Base-by-base conservation (phyloP, 1,140 invertebrate genomes). In the Rhynchophorus ferrugineus region DNA sequence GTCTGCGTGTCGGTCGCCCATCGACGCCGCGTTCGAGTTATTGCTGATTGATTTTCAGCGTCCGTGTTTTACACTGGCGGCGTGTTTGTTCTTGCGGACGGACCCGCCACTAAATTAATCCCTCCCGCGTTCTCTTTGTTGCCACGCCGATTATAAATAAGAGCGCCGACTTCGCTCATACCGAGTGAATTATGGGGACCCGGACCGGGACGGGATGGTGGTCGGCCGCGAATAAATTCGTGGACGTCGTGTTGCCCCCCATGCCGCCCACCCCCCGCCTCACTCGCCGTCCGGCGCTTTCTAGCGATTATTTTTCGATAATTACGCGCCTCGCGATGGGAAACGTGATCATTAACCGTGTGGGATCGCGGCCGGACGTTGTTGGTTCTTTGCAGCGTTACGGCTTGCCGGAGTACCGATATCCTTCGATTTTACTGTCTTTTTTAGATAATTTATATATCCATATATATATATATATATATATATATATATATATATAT, bases 31-130 rank as follows among this genome's bases (percentile, higher is more conserved):
- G 37, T 53, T 58, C 57, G 48, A 61, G 58, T 62, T 62, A 62
- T 64, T 62, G 58, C 61, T 61, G 63, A 65, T 65, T 63, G 61
- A 65, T 64, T 64, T 62, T 61, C 48, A 47, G 39, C 48, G 54
- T 19, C 54, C 56, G 44, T 62, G 61, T 61, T 54, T 61, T 61
- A 62, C 62, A 61, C 59, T 11, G 54, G 41, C 63, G 63, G 63
- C 53, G 19, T 49, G 53, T 61, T 61, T 61, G 59, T 63, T 60
- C 60, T 53, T 44, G 36, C 39, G 46, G 56, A 45, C 54, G 24
- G 24, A n/a, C n/a, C n/a, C 24, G 51, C 46, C 61, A 63, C 58
- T 65, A 65, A 65, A 63, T 65, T 63, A 65, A 57, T 56, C 45
- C 60, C 60, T 58, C 58, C 61, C 58, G 58, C 54, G 47, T 46